Evolutionary conservation across 1,140 invertebrate genomes (phyloP).

Genomic region (Geopemphigus sp.): DNA sequence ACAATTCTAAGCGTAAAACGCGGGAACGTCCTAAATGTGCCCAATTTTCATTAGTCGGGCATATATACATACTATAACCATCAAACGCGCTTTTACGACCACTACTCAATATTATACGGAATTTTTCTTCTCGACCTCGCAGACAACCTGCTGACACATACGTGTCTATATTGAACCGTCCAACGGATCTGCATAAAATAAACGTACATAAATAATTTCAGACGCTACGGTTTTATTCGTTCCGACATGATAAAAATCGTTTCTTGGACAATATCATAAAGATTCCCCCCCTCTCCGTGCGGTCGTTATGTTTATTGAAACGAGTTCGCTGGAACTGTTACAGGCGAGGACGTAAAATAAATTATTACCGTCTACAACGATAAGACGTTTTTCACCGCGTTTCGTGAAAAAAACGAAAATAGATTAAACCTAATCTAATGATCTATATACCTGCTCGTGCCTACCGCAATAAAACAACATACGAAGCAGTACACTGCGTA

Average conservation of each 20-base stretch:
- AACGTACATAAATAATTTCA: conserved; percentile 23
- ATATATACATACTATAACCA: not conserved
- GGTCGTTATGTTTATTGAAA: conserved; percentile 12
- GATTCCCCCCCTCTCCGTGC: not conserved
- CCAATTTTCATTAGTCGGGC: not conserved
- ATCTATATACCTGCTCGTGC: not conserved
- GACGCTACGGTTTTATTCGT: not conserved
- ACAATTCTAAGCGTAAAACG: not conserved
- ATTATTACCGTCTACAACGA: conserved; percentile 19
- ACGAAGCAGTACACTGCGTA: not conserved
- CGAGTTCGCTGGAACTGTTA: conserved; percentile 6
- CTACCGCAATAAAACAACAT: conserved; percentile 15
- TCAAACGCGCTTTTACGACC: conserved; percentile 12
- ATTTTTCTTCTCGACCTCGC: not conserved
- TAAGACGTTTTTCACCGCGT: not conserved
- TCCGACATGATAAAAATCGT: conserved; percentile 16
- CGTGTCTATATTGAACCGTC: not conserved
- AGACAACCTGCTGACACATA: not conserved
- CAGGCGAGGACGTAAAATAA: not conserved
- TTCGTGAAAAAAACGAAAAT: not conserved
- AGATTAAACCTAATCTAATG: conserved; percentile 15
- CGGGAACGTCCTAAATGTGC: not conserved
- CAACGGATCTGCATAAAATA: conserved; percentile 24
- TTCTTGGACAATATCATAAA: conserved; percentile 20
- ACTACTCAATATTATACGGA: not conserved